Evolutionary conservation across 2,888 invertebrate genomes (phyloP).

Genomic region (Agrochola lychnidis): DNA sequence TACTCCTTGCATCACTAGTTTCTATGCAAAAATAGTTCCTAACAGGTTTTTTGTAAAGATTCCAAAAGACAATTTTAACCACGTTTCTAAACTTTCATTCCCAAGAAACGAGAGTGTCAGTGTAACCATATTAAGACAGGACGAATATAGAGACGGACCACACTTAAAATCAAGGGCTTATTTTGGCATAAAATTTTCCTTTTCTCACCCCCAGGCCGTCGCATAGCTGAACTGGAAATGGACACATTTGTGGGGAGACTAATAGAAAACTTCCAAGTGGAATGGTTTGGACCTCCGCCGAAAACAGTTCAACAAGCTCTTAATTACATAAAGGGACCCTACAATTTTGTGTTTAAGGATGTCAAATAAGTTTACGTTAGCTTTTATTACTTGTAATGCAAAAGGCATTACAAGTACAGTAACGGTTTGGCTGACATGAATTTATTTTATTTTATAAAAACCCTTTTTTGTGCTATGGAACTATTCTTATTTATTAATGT

Average conservation of each 20-base stretch:
- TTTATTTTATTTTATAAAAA: neutral
- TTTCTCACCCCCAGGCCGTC: constrained; percentile 80
- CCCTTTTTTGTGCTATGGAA: neutral
- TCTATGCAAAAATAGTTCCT: neutral
- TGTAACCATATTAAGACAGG: neutral
- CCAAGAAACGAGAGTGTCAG: neutral
- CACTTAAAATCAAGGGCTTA: neutral
- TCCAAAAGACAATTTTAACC: neutral
- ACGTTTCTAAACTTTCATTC: neutral
- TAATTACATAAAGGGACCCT: constrained; percentile 80
- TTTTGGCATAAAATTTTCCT: neutral
- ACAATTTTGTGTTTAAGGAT: constrained; percentile 81
- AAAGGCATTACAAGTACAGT: no score
- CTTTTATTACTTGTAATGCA: neutral
- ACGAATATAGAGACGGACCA: neutral
- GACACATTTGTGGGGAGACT: constrained; percentile 82
- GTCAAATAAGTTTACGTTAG: constrained; percentile 24
- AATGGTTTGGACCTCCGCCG: constrained; percentile 79
- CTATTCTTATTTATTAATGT: neutral
- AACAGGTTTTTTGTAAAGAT: neutral
- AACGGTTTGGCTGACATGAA: no score
- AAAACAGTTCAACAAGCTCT: constrained; percentile 71
- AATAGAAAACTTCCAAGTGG: constrained; percentile 76
- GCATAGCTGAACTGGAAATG: constrained; percentile 92
- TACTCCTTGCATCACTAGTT: no score